Evolutionary conservation across 2,888 invertebrate genomes (phyloP).

Genomic region (Chaetoderma sp.): DNA sequence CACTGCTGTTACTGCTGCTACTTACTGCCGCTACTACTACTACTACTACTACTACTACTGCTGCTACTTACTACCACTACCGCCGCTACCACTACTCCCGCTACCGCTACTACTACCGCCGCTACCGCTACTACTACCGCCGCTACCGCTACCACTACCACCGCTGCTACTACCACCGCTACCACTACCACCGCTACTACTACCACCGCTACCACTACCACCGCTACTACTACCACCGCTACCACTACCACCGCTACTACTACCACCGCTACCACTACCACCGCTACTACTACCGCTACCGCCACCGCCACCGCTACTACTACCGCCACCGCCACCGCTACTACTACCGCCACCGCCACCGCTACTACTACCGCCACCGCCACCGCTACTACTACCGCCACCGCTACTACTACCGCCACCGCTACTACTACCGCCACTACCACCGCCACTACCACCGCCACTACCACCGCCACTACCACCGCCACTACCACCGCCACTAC

Average conservation of each 20-base stretch:
- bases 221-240: constrained; percentile 35
- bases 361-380: constrained; percentile 33
- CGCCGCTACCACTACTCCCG: no score
- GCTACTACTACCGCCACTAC: constrained; percentile 31
- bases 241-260: constrained; percentile 33
- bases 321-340: constrained; percentile 29
- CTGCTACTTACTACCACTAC: no score
- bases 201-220: constrained; percentile 22
- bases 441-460: constrained; percentile 32
- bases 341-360: constrained; percentile 20
- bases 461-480: no score
- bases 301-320: constrained; percentile 14
- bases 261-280: constrained; percentile 33
- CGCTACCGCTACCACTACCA: no score
- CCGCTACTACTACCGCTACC: constrained; percentile 25
- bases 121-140: no score
- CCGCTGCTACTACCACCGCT: no score
- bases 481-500: no score
- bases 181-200: constrained; percentile 8
- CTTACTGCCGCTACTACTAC: no score
- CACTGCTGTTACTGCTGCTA: no score
- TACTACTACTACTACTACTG: no score
- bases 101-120: no score
- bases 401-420: constrained; percentile 31
- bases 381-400: constrained; percentile 33